Conservation (phyloP, 2,113 vertebrate genomes). For the Corythornis vintsioides region DNA sequence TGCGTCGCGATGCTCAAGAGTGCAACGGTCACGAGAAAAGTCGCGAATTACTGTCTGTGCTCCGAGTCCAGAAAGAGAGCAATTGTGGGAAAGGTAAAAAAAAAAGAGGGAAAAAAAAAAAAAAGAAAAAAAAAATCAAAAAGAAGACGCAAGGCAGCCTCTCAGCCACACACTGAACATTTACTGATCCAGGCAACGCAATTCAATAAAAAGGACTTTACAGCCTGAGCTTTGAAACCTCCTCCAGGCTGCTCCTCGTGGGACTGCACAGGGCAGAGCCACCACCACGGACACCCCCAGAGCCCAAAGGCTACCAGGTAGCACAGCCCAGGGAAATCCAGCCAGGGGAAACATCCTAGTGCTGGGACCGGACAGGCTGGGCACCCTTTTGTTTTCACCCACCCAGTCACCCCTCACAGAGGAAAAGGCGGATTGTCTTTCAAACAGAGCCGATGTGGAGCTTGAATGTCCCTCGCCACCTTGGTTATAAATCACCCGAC, state of each 20-base stretch:
- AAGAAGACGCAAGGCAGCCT: background rate
- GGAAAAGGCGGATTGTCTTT: constrained; percentile 15
- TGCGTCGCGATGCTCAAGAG: rapidly evolving
- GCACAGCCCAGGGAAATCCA: background rate
- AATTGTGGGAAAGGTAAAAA: background rate
- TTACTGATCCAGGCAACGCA: background rate
- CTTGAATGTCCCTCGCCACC: constrained; percentile 62
- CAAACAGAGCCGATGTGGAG: constrained; percentile 45
- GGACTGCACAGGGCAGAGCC: rapidly evolving
- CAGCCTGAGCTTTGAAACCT: constrained; percentile 21
- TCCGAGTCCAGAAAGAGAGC: rapidly evolving
- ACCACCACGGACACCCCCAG: rapidly evolving
- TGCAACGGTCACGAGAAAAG: background rate
- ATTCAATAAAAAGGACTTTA: background rate
- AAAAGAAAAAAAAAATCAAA: background rate
- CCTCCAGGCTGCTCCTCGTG: background rate
- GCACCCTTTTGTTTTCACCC: constrained; percentile 23
- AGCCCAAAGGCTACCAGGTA: background rate
- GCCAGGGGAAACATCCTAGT: background rate
- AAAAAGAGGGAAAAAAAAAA: no score
- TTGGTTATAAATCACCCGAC: constrained; percentile 80
- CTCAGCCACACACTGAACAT: background rate
- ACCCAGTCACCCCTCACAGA: background rate
- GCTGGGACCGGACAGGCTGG: background rate
- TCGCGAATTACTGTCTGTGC: background rate